A percentile compares a stretch with the other conserved stretches of the same genome.
Conservation (phyloP, 2,888 invertebrate species). For the Sipha maydis region DNA sequence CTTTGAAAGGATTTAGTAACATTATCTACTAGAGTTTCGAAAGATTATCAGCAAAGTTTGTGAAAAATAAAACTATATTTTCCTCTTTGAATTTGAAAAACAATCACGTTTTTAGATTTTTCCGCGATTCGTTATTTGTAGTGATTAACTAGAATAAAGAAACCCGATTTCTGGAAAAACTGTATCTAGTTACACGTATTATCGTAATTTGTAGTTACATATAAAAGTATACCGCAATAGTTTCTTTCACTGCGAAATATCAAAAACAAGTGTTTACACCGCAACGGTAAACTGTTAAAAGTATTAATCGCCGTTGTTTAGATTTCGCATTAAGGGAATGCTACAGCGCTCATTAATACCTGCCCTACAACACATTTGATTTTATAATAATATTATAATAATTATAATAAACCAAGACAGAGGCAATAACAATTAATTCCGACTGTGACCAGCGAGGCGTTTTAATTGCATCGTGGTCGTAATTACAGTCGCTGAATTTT, state of each 20-base stretch:
- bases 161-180: not conserved
- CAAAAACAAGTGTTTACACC: not conserved
- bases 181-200: not conserved
- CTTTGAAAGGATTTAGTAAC: not conserved
- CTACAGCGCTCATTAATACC: not conserved
- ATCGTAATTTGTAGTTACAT: not conserved
- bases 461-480: slow-evolving; percentile 46
- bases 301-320: slow-evolving; percentile 16
- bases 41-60: not conserved
- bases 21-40: not conserved
- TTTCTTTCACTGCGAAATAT: not conserved
- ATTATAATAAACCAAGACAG: slow-evolving; percentile 29
- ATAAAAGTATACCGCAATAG: not conserved
- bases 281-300: slow-evolving; percentile 15
- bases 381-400: slow-evolving; percentile 1
- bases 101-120: not conserved
- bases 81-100: not conserved
- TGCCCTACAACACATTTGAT: slow-evolving; percentile 1
- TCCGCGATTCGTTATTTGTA: not conserved
- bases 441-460: slow-evolving; percentile 49
- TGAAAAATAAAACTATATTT: not conserved
- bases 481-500: slow-evolving; percentile 28
- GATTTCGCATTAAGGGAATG: slow-evolving; percentile 24
- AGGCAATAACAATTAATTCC: slow-evolving; percentile 47
- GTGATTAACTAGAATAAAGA: not conserved